These are phyloP conservation scores for Salarias fasciatus DNA, from an alignment of 2,797 vertebrate genomes.

Conservation along the genomic window DNA sequence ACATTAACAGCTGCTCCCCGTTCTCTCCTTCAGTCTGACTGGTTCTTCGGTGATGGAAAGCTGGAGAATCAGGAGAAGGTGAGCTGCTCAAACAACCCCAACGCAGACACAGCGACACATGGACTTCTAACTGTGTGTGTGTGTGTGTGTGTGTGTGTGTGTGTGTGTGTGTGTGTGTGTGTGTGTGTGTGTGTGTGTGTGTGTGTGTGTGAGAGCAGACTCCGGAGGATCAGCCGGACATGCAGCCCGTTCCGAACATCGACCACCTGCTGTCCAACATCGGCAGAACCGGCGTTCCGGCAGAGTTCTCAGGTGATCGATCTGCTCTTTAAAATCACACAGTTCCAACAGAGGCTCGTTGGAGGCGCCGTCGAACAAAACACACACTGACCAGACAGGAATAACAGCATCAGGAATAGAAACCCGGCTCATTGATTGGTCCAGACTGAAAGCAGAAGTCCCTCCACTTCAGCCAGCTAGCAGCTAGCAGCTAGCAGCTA, in stretches of 20 bases:
- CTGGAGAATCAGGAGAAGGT: conserved; percentile 90
- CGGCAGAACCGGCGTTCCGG: conserved; percentile 85
- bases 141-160: conserved; percentile 21
- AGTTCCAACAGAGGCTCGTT: too few species aligned
- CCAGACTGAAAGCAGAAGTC: too few species aligned
- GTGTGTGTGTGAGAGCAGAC: conserved; percentile 73
- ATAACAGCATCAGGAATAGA: too few species aligned
- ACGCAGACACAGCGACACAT: too few species aligned
- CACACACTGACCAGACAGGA: too few species aligned
- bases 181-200: conserved; percentile 14
- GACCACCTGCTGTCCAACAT: conserved; percentile 97
- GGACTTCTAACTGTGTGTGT: neutral
- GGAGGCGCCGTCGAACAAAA: too few species aligned
- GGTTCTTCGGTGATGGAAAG: conserved; percentile 91
- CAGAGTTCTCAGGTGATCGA: conserved; percentile 90
- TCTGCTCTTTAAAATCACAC: too few species aligned
- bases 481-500: too few species aligned
- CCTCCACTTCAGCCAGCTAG: too few species aligned
- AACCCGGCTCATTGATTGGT: too few species aligned
- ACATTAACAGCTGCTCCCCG: too few species aligned
- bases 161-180: conserved; percentile 3
- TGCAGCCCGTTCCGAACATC: conserved; percentile 91
- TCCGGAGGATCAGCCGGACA: conserved; percentile 88
- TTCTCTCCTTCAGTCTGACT: conserved; percentile 82
- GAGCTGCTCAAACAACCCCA: conserved; percentile 8